These are phyloP conservation scores for Hyposoter didymator DNA, from an alignment of 2,888 invertebrate species.

Conservation along the genomic window DNA sequence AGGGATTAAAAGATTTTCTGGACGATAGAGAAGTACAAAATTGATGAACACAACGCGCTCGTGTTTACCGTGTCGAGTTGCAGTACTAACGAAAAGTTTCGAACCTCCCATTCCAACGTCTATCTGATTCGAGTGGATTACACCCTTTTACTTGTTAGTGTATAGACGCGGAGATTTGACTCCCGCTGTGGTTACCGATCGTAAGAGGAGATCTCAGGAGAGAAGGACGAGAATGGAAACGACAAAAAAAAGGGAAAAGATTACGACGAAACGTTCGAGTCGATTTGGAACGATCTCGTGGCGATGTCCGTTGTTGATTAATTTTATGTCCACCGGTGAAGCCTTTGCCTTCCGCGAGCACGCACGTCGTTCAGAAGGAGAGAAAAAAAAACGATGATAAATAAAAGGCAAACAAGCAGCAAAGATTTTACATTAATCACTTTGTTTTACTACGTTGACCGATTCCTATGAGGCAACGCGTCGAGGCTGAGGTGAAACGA, in stretches of 20 bases:
- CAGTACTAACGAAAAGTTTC: not conserved
- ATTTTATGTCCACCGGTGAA: slow-evolving; percentile 43
- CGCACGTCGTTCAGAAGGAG: not conserved
- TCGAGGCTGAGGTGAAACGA: not conserved
- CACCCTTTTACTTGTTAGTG: slow-evolving; percentile 24
- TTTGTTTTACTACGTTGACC: slow-evolving; percentile 27
- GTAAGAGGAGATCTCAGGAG: slow-evolving; percentile 33
- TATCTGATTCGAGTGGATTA: slow-evolving; percentile 1
- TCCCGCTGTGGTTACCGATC: slow-evolving; percentile 55
- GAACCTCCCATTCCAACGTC: not conserved
- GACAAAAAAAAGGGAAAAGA: not conserved
- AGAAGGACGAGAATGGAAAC: not conserved
- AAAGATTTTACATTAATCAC: slow-evolving; percentile 34
- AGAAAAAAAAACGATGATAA: slow-evolving; percentile 1
- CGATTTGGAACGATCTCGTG: slow-evolving; percentile 7
- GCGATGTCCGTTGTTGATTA: slow-evolving; percentile 34
- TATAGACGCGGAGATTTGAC: slow-evolving; percentile 32
- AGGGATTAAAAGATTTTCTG: slow-evolving; percentile 77
- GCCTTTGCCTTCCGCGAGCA: not conserved
- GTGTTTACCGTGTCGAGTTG: not conserved
- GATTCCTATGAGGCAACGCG: slow-evolving; percentile 3
- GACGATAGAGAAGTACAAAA: slow-evolving; percentile 74
- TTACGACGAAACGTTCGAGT: slow-evolving; percentile 17
- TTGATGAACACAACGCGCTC: slow-evolving; percentile 72
- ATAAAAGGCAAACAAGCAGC: slow-evolving; percentile 36